Evolutionary conservation across 2,797 vertebrate species (phyloP), one percentile per base, ranked within the genome.

Genomic region (Alca torda): DNA sequence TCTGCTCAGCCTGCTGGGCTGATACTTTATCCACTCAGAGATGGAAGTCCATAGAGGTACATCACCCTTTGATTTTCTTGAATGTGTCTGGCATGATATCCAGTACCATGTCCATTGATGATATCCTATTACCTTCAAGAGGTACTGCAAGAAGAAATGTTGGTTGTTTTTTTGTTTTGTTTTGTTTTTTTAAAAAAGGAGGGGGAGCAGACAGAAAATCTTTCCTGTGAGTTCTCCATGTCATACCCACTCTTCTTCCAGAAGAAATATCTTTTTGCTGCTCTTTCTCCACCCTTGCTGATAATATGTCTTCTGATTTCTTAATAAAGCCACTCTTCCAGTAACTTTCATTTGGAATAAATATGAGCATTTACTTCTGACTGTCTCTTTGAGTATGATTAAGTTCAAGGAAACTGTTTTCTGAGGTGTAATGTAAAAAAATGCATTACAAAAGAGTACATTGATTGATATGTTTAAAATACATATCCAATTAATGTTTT

Each of bases 41-140:
- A 19, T 80, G 31, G 39, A 82, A 89, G n/a, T 77, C 41, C 35
- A 30, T 17, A 56, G 25, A 70, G 48, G 39, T 84, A n/a, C 37
- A 35, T 16, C 1, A 4, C 25, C 59, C 35, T 77, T 37, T 72
- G 16, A 24, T 72, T 86, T 76, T 79, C 59, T 76, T 73, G 48
- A 43, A 4, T 74, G 33, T n/a, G 14, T 84, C 60, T 89, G 31
- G 31, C 13, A 10, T 1, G 1, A 23, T 60, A 46, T 37, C 33
- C 67, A 72, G 0, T 68, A 67, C 7, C 23, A 18, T 0, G 0
- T 73, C 56, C 17, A 37, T 43, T 84, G 51, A n/a, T 4, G 2
- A 31, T n/a, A 48, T 39, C 48, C 43, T 35, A 51, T 74, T 70
- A 59, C 7, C 15, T 83, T 69, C 60, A 69, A 65, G n/a, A 87